Percentiles rank a stretch among this genome's conserved stretches.
phyloP scores from a whole-genome alignment of 2,797 vertebrate genomes.

The Falco columbarius region DNA sequence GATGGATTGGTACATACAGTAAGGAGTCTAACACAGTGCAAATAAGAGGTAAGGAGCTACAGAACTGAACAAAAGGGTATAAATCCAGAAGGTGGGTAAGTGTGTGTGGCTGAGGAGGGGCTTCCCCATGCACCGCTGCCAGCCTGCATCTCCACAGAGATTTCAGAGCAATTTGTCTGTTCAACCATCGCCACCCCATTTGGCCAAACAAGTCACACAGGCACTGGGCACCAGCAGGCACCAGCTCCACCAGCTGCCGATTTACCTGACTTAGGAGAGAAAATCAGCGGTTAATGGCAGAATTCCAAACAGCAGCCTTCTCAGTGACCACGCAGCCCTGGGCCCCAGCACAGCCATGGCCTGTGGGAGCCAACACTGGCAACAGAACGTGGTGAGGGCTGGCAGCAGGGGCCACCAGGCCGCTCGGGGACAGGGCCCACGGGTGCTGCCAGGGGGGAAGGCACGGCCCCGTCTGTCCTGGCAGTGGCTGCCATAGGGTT shows the following conservation, averaged over 20 bases:
- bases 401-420: background rate
- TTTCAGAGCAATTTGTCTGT: background rate
- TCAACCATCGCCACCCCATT: too few relatives aligned
- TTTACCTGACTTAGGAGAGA: too few relatives aligned
- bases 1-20: too few relatives aligned
- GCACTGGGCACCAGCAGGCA: fast-evolving
- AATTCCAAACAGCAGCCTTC: too few relatives aligned
- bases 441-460: background rate
- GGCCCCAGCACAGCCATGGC: too few relatives aligned
- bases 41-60: background rate
- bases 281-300: background rate
- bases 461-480: too few relatives aligned
- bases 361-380: background rate
- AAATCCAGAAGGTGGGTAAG: background rate
- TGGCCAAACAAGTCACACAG: background rate
- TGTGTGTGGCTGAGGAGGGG: too few relatives aligned
- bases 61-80: background rate
- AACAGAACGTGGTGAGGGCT: fast-evolving
- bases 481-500: too few relatives aligned
- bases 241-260: background rate
- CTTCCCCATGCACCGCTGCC: background rate
- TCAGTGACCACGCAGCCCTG: background rate
- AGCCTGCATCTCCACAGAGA: background rate
- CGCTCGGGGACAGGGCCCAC: too few relatives aligned
- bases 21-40: background rate